A percentile compares a stretch with the other conserved stretches of the same genome.
Evolutionary conservation across 2,797 vertebrate genomes (phyloP).

Genomic region (Phoebastria nigripes): DNA sequence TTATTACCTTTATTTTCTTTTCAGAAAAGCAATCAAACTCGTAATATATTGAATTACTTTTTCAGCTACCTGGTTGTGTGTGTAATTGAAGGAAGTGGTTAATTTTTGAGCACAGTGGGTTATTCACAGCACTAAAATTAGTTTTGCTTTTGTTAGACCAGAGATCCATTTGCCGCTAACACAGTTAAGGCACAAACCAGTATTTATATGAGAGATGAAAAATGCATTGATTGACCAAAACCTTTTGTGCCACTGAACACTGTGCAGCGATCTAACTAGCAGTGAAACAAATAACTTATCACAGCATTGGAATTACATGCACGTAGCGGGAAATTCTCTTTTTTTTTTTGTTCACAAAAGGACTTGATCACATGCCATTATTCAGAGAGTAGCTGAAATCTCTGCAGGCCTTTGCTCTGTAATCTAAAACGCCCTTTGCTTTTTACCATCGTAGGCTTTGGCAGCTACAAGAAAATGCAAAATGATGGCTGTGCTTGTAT

Average conservation of each 20-base stretch:
- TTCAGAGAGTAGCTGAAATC: slow-evolving; percentile 53
- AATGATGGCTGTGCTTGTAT: slow-evolving; percentile 61
- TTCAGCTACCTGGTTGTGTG: background rate
- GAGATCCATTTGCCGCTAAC: background rate
- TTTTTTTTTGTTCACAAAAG: slow-evolving; percentile 38
- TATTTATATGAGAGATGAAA: slow-evolving; percentile 17
- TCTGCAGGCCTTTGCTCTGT: slow-evolving; percentile 55
- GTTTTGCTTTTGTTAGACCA: slow-evolving; percentile 10
- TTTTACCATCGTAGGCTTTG: slow-evolving; percentile 41
- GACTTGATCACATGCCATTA: slow-evolving; percentile 61
- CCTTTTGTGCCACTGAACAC: slow-evolving; percentile 10
- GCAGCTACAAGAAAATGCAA: slow-evolving; percentile 58
- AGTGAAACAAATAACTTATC: slow-evolving; percentile 15
- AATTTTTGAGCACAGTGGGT: slow-evolving; percentile 12
- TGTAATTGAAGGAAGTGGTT: slow-evolving; percentile 33
- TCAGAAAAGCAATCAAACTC: background rate
- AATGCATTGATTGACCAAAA: slow-evolving; percentile 30
- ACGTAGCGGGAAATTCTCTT: slow-evolving; percentile 35
- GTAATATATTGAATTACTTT: background rate
- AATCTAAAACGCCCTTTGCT: slow-evolving; percentile 57
- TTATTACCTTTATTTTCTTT: background rate
- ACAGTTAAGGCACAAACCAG: background rate
- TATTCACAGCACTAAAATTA: slow-evolving; percentile 5
- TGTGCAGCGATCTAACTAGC: background rate
- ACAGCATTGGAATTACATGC: slow-evolving; percentile 39